Evolutionary conservation across 2,888 invertebrate species (phyloP), one percentile per base, ranked within the genome.

Genomic region (Drosophila stalkeri): DNA sequence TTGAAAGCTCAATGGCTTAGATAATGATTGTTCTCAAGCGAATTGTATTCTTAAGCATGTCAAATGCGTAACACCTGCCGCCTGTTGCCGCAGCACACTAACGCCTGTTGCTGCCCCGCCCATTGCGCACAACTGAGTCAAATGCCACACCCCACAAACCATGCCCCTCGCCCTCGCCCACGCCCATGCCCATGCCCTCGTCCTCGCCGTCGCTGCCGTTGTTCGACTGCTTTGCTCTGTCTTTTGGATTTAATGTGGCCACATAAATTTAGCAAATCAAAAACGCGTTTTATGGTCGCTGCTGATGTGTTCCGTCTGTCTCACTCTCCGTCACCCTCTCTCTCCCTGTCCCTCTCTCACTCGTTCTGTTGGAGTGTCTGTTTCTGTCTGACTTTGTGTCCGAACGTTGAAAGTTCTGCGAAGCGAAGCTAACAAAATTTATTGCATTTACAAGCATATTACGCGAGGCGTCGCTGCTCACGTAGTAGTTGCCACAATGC

Each of bases 361-460:
- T 31, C 52, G 16, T 12, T 27, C 46, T 18, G 14, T 55, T 35
- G 4, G 20, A 43, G 39, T n/a, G 60, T 46, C 62, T 46, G 56
- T 39, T 67, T 47, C 62, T 55, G 46, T 33, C 54, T 63, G 75
- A 75, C 66, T 71, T 77, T 60, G 44, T 44, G 75, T 71, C 71
- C 76, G 74, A 61, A 63, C 41, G 77, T 51, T 74, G 54, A 75
- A 79, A 75, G 66, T 66, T 74, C 70, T 61, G 64, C 64, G 59
- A 56, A 54, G 72, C 39, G 60, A 35, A 68, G 86, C 77, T 69
- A 78, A 72, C 74, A 79, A 80, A 86, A 86, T 87, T 86, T 87
- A 89, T 86, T 80, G 85, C 86, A 84, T 80, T 87, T 84, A 88
- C 88, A 85, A 84, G 88, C 84, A 88, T 86, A 88, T 88, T 85